These are phyloP conservation scores for Opisthograptis luteolata DNA, from an alignment of 2,888 invertebrate genomes.

Conservation along the genomic window DNA sequence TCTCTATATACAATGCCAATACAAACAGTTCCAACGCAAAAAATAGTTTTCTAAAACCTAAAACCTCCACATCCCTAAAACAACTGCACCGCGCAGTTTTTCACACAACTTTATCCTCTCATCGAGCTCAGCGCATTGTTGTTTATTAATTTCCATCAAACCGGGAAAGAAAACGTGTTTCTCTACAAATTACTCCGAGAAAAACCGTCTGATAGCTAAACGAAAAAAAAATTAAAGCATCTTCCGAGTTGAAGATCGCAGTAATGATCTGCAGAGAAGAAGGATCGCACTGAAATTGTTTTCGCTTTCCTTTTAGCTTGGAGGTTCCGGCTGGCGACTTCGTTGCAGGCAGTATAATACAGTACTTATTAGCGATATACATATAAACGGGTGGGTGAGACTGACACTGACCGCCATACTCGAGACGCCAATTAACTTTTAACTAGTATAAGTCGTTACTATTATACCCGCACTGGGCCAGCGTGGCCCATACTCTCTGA, in stretches of 20 bases:
- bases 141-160: conserved; percentile 55
- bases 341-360: conserved; percentile 1
- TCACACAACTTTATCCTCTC: conserved; percentile 31
- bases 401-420: too few species aligned
- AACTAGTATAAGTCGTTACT: too few species aligned
- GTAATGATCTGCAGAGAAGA: conserved; percentile 66
- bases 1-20: too few species aligned
- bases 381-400: too few species aligned
- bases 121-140: conserved; percentile 36
- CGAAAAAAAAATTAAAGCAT: conserved; percentile 59
- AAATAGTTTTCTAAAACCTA: too few species aligned
- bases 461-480: too few species aligned
- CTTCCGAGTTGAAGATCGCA: conserved; percentile 60
- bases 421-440: too few species aligned
- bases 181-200: conserved; percentile 54
- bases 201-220: conserved; percentile 52
- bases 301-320: conserved; percentile 60
- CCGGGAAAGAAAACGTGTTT: conserved; percentile 51
- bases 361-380: background rate
- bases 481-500: too few species aligned
- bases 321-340: conserved; percentile 23
- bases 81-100: conserved; percentile 24
- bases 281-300: conserved; percentile 66
- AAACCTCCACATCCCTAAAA: conserved; percentile 19
- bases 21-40: too few species aligned